Conservation (phyloP, 2,113 vertebrate genomes). For the Guaruba guarouba region DNA sequence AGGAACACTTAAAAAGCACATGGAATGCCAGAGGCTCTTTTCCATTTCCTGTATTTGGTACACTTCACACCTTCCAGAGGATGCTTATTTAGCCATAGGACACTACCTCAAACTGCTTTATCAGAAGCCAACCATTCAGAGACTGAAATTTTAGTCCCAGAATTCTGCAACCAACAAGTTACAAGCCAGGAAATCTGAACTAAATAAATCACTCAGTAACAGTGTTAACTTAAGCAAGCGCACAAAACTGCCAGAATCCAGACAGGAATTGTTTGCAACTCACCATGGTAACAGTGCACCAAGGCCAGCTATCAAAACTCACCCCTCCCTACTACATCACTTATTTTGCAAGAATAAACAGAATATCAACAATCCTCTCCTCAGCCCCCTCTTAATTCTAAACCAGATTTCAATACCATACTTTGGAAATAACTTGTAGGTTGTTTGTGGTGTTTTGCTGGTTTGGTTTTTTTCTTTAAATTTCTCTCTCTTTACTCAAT, state of each 20-base stretch:
- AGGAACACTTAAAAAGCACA: neutral
- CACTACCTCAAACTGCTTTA: neutral
- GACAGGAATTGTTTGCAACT: neutral
- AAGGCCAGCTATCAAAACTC: neutral
- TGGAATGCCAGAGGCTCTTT: neutral
- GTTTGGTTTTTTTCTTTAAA: neutral
- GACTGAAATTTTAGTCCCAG: neutral
- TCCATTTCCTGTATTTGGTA: neutral
- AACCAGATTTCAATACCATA: neutral
- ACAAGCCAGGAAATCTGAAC: neutral
- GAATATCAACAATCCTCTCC: neutral
- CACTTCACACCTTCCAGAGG: constrained; percentile 1
- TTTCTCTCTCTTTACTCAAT: neutral
- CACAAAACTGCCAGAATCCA: neutral
- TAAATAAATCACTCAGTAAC: neutral
- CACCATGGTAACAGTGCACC: neutral
- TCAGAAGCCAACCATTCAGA: neutral
- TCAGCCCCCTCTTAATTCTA: neutral
- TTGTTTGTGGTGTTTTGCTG: neutral
- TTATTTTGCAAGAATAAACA: neutral
- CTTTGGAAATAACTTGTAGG: neutral
- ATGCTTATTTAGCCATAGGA: neutral
- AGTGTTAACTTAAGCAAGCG: neutral
- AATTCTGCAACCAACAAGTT: neutral
- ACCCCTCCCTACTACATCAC: neutral